Percentiles rank a stretch among this genome's conserved stretches.
Evolutionary conservation across 2,888 invertebrate species (phyloP).

Genomic region (Conistra vaccinii): DNA sequence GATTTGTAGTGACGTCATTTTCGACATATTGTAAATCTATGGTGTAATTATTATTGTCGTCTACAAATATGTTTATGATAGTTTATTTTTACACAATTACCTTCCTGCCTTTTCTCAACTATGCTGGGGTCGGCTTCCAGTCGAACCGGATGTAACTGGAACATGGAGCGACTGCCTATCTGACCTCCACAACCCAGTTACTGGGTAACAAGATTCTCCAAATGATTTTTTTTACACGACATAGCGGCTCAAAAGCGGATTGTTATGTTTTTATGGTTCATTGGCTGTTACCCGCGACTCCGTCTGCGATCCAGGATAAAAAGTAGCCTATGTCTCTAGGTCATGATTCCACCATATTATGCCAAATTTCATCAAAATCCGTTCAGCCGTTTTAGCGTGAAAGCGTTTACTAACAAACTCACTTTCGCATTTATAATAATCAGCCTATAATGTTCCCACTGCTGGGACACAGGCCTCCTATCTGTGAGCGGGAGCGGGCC

Average conservation of each 20-base stretch:
- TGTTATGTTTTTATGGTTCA: background rate
- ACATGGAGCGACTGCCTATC: background rate
- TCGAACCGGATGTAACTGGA: background rate
- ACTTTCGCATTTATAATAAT: too few relatives aligned
- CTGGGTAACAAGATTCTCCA: background rate
- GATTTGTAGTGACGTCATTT: background rate
- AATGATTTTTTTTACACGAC: background rate
- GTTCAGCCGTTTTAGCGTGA: too few relatives aligned
- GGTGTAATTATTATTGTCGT: slow-evolving; percentile 2
- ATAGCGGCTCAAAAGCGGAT: background rate
- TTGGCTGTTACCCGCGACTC: too few relatives aligned
- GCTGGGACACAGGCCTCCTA: too few relatives aligned
- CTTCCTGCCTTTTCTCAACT: background rate
- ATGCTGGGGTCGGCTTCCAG: background rate
- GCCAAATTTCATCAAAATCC: too few relatives aligned
- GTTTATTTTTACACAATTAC: background rate
- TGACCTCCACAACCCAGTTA: background rate
- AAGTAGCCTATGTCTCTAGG: too few relatives aligned
- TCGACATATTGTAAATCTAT: background rate
- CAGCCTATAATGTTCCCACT: too few relatives aligned
- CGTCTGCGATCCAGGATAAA: too few relatives aligned
- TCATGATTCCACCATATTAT: too few relatives aligned
- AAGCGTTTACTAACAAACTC: too few relatives aligned
- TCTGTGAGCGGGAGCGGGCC: too few relatives aligned
- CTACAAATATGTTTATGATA: background rate